Evolutionary conservation across 2,797 vertebrate genomes (phyloP).

Genomic region (Lagorchestes hirsutus): DNA sequence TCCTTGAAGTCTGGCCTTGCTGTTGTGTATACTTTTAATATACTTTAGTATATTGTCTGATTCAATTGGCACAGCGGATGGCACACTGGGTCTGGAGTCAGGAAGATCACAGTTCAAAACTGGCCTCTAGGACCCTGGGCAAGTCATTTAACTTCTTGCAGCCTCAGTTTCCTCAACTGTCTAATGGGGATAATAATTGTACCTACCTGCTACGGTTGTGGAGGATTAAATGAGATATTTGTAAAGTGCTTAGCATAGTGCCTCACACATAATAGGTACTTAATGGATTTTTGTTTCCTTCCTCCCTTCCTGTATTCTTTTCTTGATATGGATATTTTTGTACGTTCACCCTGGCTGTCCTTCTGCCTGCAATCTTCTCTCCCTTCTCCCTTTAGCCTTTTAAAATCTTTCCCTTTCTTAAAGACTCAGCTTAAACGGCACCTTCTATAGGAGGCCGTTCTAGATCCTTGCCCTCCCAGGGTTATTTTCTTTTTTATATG

Average conservation of each 20-base stretch:
- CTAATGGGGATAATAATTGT: neutral
- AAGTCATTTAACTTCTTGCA: neutral
- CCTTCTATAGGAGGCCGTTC: neutral
- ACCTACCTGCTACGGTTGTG: neutral
- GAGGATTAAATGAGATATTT: neutral
- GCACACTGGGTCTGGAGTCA: neutral
- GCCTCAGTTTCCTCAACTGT: neutral
- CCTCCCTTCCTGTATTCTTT: neutral
- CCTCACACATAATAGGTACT: neutral
- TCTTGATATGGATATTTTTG: neutral
- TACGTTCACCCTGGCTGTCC: neutral
- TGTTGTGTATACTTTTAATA: neutral
- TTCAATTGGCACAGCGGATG: neutral
- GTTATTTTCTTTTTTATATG: neutral
- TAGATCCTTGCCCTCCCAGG: neutral
- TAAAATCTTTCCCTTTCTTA: neutral
- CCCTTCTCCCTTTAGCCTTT: neutral
- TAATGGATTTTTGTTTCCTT: neutral
- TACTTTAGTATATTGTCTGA: neutral
- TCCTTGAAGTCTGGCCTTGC: neutral
- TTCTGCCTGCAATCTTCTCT: neutral
- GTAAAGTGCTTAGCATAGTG: neutral
- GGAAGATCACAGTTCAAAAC: neutral
- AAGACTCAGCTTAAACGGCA: neutral
- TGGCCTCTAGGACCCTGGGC: neutral